Base-by-base conservation (phyloP, 2,888 invertebrate genomes). In the Monoplex corrugatus region DNA sequence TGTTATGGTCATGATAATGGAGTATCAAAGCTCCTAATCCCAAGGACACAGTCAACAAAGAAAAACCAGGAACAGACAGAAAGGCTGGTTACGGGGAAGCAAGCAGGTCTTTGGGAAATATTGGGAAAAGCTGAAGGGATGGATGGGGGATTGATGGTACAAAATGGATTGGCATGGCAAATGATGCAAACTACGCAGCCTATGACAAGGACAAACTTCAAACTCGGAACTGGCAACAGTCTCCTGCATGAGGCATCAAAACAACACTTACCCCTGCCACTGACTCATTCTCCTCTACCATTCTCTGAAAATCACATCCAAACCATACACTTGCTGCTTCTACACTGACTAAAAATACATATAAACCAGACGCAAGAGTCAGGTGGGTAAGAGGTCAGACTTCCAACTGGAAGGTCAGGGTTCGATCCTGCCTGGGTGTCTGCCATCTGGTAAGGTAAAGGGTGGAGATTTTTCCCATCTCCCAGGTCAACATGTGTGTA, bases 251-350 rank as follows among this genome's bases (percentile, higher is more conserved):
- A 82, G n/a, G 35, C 57, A 57, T 44, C 84, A 35, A 28, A 0
- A 63, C 10, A 32, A 6, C 57, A 89, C 89, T 89, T 83, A 89
- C 89, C 89, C 82, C 89, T 44, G 87, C 10, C 23, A 83, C 68
- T 19, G 87, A 87, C 28, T 89, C 89, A 68, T n/a, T 63, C 28
- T 89, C 89, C 19, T 87, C 82, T 40, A 80, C 68, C 44, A 87
- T 32, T 68, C 45, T 86, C 89, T 89, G 82, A 89, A 82, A 80
- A 35, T 35, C 72, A 72, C 72, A 72, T 72, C 72, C 10, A 68
- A 28, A 50, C 50, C 68, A 68, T n/a, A 68, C 68, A 68, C n/a
- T n/a, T 68, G 50, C 50, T 19, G 13, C 13, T 50, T 50, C 75
- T 75, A 35, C 8, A 32, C 75, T 35, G 75, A 1, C n/a, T n/a